Conservation (phyloP, 2,888 invertebrate species). For the Phortica magna region DNA sequence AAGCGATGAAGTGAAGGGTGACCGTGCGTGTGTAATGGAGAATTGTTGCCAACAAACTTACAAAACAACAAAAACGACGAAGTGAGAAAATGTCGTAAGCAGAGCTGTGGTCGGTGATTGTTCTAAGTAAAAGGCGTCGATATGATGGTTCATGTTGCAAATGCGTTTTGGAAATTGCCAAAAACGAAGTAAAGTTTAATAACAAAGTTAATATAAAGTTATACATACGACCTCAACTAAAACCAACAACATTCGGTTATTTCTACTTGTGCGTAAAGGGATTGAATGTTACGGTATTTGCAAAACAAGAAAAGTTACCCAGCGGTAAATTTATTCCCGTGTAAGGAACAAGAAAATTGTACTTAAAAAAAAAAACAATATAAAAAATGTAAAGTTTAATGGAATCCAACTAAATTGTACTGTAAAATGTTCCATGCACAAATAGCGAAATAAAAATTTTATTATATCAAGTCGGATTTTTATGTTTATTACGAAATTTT, state of each 20-base stretch:
- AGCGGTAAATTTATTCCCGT: too few relatives aligned
- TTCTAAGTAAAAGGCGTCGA: background rate
- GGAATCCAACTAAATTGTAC: too few relatives aligned
- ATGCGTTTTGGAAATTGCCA: conserved; percentile 15
- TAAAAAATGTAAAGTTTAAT: too few relatives aligned
- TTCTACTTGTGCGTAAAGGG: conserved; percentile 21
- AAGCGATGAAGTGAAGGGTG: conserved; percentile 26
- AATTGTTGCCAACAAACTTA: background rate
- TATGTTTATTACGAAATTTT: conserved; percentile 37
- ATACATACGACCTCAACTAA: conserved; percentile 56
- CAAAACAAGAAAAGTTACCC: too few relatives aligned
- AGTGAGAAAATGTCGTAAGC: conserved; percentile 69
- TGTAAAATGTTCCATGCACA: conserved; percentile 44
- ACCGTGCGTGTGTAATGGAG: background rate
- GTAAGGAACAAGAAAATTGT: too few relatives aligned
- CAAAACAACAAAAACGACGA: conserved; percentile 46
- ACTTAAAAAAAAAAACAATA: too few relatives aligned
- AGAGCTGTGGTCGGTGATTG: conserved; percentile 33
- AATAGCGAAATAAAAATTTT: conserved; percentile 36
- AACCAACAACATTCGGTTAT: conserved; percentile 8
- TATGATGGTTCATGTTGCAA: conserved; percentile 3
- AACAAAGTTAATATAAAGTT: conserved; percentile 52
- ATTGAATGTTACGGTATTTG: background rate
- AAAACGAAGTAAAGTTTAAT: background rate
- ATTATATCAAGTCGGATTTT: conserved; percentile 36